These are phyloP conservation scores for Lophura swinhoii DNA, from an alignment of 2,797 vertebrate species.

Conservation along the genomic window DNA sequence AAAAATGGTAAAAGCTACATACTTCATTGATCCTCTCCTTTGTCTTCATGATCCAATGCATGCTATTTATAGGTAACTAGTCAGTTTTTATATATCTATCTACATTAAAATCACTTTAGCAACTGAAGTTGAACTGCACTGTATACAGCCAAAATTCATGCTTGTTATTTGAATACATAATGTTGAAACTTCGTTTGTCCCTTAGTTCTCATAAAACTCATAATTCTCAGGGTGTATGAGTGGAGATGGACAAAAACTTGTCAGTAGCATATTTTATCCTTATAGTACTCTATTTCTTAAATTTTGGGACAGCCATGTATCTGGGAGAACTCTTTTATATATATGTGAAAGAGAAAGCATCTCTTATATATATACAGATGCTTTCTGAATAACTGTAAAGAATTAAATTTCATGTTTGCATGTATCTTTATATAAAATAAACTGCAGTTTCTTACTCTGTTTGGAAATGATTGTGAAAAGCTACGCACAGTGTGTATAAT, in stretches of 20 bases:
- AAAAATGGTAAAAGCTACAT: background rate
- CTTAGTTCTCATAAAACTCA: background rate
- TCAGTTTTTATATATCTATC: background rate
- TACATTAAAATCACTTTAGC: background rate
- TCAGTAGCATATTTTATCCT: background rate
- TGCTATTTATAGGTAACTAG: background rate
- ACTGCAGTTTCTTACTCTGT: background rate
- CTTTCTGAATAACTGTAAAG: background rate
- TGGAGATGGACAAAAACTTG: background rate
- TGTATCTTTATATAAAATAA: background rate
- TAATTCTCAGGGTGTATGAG: background rate
- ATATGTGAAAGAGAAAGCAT: too few species aligned
- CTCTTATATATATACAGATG: background rate
- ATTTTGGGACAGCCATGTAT: background rate
- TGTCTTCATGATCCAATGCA: background rate
- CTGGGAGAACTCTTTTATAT: background rate
- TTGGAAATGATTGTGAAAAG: background rate
- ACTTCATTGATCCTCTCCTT: background rate
- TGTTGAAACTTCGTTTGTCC: background rate
- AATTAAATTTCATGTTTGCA: background rate
- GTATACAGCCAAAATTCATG: background rate
- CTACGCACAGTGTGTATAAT: background rate
- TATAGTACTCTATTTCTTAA: background rate
- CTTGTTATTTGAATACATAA: background rate
- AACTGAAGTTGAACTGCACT: background rate